Conservation (phyloP, 2,113 vertebrate genomes). For the Sebastes fasciatus region DNA sequence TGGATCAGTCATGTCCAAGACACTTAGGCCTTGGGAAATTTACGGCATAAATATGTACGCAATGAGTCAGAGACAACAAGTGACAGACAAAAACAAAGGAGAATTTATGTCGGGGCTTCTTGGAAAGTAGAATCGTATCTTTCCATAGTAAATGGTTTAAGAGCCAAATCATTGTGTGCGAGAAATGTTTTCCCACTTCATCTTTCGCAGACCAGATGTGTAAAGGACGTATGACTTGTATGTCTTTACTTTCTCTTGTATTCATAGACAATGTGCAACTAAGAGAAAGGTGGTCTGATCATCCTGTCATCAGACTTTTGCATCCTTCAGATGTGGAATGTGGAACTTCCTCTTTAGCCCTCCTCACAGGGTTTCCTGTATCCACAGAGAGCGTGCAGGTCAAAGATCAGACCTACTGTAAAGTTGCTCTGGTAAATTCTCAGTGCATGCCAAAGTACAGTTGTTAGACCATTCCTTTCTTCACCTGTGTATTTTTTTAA, state of each 20-base stretch:
- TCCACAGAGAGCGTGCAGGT: constrained; percentile 33
- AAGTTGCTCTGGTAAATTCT: constrained; percentile 53
- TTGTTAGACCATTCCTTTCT: constrained; percentile 38
- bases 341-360: constrained; percentile 76
- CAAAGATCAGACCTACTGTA: constrained; percentile 65
- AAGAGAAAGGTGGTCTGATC: constrained; percentile 53
- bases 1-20: neutral
- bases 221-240: neutral
- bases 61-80: constrained; percentile 4
- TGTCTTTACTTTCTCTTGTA: constrained; percentile 12
- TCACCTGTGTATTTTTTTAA: constrained; percentile 33
- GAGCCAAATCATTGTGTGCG: neutral
- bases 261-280: constrained; percentile 5
- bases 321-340: constrained; percentile 67
- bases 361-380: constrained; percentile 73
- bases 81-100: constrained; percentile 4
- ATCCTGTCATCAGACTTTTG: constrained; percentile 51
- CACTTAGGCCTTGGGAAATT: neutral
- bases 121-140: neutral
- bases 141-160: too few species aligned
- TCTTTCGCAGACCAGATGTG: neutral
- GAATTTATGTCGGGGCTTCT: neutral
- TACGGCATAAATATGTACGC: constrained; percentile 3
- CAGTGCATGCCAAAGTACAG: constrained; percentile 37
- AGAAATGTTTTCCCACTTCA: neutral